These are phyloP conservation scores for Phalacrocorax aristotelis DNA, from an alignment of 2,113 vertebrate genomes.

Conservation along the genomic window DNA sequence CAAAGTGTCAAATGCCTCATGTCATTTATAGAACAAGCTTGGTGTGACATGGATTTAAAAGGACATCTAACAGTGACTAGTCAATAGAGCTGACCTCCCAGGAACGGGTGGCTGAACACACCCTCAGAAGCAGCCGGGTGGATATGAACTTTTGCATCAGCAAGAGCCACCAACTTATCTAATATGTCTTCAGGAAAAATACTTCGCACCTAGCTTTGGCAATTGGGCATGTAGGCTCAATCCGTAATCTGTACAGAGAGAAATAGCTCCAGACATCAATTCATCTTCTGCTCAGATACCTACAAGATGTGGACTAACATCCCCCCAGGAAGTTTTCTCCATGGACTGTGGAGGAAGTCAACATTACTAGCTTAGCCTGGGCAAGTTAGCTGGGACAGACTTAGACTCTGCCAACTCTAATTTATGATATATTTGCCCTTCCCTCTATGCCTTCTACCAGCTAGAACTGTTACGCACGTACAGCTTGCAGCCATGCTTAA, in stretches of 20 bases:
- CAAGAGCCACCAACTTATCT: neutral
- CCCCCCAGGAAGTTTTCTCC: neutral
- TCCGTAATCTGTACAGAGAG: neutral
- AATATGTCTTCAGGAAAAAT: neutral
- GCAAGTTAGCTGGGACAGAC: neutral
- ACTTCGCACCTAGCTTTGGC: neutral
- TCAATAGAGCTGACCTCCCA: neutral
- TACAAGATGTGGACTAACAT: neutral
- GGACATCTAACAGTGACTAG: too few species aligned
- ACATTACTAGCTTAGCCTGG: neutral
- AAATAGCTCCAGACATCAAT: neutral
- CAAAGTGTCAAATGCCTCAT: neutral
- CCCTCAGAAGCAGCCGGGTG: neutral
- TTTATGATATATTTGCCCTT: neutral
- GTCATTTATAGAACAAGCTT: neutral
- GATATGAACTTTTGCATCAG: neutral
- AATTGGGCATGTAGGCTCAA: neutral
- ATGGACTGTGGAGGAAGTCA: neutral
- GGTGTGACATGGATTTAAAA: neutral
- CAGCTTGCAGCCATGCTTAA: fast-evolving
- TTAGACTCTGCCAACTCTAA: neutral
- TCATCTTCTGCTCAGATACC: neutral
- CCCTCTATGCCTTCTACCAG: neutral
- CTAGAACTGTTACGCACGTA: neutral
- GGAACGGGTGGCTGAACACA: neutral